phyloP scores from a whole-genome alignment of 2,797 vertebrate genomes.

The Zenarchopterus dispar region DNA sequence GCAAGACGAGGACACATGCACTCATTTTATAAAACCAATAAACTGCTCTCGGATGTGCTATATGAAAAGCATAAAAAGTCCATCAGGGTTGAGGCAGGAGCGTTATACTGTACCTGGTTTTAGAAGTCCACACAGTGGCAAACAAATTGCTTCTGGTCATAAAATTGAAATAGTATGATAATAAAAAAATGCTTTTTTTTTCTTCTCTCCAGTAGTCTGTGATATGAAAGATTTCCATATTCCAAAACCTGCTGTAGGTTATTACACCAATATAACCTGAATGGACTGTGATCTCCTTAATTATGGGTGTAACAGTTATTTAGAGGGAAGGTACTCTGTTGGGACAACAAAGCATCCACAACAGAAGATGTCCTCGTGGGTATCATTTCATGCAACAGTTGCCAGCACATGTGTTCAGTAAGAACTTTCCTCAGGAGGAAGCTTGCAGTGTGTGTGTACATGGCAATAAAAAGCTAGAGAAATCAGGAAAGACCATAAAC shows the following conservation, averaged over 20 bases:
- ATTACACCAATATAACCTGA: conserved; percentile 47
- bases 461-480: conserved; percentile 39
- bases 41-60: conserved; percentile 17
- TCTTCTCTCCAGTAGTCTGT: conserved; percentile 1
- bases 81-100: conserved; percentile 16
- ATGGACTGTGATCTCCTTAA: conserved; percentile 30
- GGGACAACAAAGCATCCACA: conserved; percentile 29
- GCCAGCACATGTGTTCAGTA: conserved; percentile 25
- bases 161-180: not conserved
- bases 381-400: conserved; percentile 46
- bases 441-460: conserved; percentile 7
- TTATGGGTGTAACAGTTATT: conserved; percentile 44
- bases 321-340: conserved; percentile 3
- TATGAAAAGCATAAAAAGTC: conserved; percentile 40
- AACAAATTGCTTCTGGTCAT: conserved; percentile 4
- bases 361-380: conserved; percentile 20
- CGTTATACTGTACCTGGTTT: too few species aligned
- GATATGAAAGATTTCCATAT: conserved; percentile 44
- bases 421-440: conserved; percentile 27
- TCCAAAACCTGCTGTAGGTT: conserved; percentile 17
- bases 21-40: conserved; percentile 67
- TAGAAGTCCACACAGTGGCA: too few species aligned
- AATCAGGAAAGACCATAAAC: conserved; percentile 25
- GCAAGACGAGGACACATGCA: conserved; percentile 48
- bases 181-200: conserved; percentile 8